Conservation (phyloP, 92 coral and sea anemone genomes). For the Epizoanthus illoricatus region DNA sequence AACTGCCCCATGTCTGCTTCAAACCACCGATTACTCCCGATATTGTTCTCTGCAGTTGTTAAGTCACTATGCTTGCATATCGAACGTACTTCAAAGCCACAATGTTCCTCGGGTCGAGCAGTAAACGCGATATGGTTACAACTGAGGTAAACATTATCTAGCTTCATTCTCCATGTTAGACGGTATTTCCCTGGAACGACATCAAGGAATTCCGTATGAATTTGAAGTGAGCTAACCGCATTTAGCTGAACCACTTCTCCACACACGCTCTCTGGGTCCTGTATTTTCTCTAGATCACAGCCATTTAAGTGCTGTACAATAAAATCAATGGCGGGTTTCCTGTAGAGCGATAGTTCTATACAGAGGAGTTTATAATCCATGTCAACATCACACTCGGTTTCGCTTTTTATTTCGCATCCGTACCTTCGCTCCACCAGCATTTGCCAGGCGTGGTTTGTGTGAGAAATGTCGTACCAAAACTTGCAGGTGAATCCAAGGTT, state of each 20-base stretch:
- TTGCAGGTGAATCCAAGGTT: slow-evolving; percentile 67
- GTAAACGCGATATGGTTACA: slow-evolving; percentile 54
- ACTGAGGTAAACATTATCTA: slow-evolving; percentile 55
- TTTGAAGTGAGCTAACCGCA: slow-evolving; percentile 60
- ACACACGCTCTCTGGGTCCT: slow-evolving; percentile 56
- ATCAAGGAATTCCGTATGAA: slow-evolving; percentile 45
- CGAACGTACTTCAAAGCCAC: slow-evolving; percentile 59
- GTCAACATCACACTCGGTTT: neutral
- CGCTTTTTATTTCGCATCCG: slow-evolving; percentile 19
- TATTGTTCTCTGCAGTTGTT: slow-evolving; percentile 44
- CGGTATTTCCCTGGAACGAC: slow-evolving; percentile 67
- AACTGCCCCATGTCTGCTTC: slow-evolving; percentile 63
- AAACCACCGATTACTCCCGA: slow-evolving; percentile 63
- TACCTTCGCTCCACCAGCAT: slow-evolving; percentile 54
- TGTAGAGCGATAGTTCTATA: slow-evolving; percentile 51
- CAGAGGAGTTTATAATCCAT: slow-evolving; percentile 56
- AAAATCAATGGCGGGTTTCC: slow-evolving; percentile 49
- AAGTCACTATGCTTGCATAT: slow-evolving; percentile 56
- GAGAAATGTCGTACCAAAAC: slow-evolving; percentile 62
- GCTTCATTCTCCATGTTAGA: slow-evolving; percentile 65
- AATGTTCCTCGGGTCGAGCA: slow-evolving; percentile 59
- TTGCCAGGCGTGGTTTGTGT: slow-evolving; percentile 60
- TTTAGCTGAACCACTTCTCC: slow-evolving; percentile 66
- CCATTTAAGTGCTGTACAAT: slow-evolving; percentile 46
- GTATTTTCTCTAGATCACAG: slow-evolving; percentile 49